Base-by-base conservation (phyloP, 2,888 invertebrate genomes). In the Nemotelus nigrinus region DNA sequence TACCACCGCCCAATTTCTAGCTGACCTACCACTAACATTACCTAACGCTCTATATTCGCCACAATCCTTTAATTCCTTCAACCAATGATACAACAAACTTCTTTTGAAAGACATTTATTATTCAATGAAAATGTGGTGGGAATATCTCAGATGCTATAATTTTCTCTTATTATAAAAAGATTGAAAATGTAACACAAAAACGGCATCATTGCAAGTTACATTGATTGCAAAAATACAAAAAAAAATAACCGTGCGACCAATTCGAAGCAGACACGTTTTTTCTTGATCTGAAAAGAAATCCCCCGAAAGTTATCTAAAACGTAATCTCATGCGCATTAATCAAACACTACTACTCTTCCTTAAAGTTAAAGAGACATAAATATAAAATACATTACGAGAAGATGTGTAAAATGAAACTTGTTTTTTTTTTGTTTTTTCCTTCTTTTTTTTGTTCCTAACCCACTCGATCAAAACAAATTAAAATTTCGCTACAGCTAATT, bases 111-210 rank as follows among this genome's bases (percentile, higher is more conserved):
- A 41, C 63, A 39, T 63, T 63, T 63, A 63, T 74, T 74, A 68
- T 68, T 72, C 63, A 39, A 63, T 63, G 41, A 74, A 63, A 63
- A 45, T 57, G 74, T 74, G 72, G 72, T 72, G 74, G 74, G 74
- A 74, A 74, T 63, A 74, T 63, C 57, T 74, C 63, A 74, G 63
- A 74, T 74, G 53, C 47, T 39, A 60, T 48, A 41, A 25, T 57
- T 72, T 60, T 7, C 48, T 47, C 47, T 45, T 41, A 45, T 45
- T 72, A 39, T 48, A 41, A 39, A 60, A 25, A 25, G 25, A 39
- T 58, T 47, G 41, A 25, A 25, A 25, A 25, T 47, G 48, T 60
- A 41, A 47, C 47, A 63, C 43, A 63, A 2, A 71, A 55, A n/a
- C 2, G 55, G 3, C 41, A 53, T 25, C 63, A 8, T 60, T n/a